These are phyloP conservation scores for Acanthis flammea DNA, from an alignment of 2,797 vertebrate genomes.

Conservation along the genomic window DNA sequence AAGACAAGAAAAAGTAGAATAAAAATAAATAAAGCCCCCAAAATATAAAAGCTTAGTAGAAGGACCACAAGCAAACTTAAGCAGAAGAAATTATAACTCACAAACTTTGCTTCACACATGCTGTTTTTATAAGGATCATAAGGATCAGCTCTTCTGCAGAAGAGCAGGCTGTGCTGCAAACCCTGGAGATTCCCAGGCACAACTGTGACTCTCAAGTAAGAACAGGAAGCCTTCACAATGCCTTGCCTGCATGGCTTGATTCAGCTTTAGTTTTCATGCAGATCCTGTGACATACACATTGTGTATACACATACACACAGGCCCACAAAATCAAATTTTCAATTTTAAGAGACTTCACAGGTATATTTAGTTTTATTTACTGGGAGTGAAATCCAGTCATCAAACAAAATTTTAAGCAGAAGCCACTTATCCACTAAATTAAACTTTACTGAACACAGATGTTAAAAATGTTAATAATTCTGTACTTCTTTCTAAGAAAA, in stretches of 20 bases:
- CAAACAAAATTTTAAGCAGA: conserved; percentile 5
- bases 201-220: background rate
- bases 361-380: background rate
- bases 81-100: background rate
- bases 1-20: background rate
- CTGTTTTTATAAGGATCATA: background rate
- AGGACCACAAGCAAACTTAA: background rate
- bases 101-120: background rate
- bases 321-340: background rate
- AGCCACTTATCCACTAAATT: background rate
- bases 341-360: background rate
- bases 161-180: background rate
- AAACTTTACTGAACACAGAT: background rate
- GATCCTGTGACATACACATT: background rate
- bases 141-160: background rate
- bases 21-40: background rate
- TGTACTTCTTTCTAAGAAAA: background rate
- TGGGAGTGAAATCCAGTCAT: background rate
- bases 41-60: background rate
- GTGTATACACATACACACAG: background rate
- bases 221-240: background rate
- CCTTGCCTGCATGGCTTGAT: background rate
- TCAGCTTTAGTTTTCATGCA: background rate
- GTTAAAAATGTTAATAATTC: background rate
- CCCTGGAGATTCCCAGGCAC: background rate